Evolutionary conservation across 1,140 invertebrate genomes (phyloP).

Genomic region (Drosophila carrolli): DNA sequence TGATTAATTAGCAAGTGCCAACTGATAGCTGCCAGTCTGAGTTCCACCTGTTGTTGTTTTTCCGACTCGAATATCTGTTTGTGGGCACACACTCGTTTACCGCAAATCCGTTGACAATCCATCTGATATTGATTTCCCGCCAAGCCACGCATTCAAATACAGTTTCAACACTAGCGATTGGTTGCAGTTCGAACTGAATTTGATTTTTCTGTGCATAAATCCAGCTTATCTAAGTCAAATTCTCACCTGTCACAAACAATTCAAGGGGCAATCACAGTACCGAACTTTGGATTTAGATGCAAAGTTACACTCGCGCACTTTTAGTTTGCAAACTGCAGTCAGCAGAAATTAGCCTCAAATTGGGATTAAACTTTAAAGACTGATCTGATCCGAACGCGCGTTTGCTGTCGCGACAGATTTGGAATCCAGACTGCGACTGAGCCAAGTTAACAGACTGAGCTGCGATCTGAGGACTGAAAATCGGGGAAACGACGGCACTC

Average conservation of each 20-base stretch:
- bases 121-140: constrained; percentile 43
- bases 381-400: constrained; percentile 69
- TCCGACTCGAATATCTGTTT: constrained; percentile 9
- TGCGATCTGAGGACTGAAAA: constrained; percentile 42
- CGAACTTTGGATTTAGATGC: constrained; percentile 5
- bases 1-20: constrained; percentile 27
- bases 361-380: constrained; percentile 6
- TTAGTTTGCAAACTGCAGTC: constrained; percentile 27
- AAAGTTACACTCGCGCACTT: constrained; percentile 19
- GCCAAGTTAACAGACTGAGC: constrained; percentile 23
- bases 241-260: constrained; percentile 29
- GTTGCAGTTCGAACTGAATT: constrained; percentile 24
- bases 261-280: constrained; percentile 16
- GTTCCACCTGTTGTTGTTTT: constrained; percentile 27
- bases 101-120: constrained; percentile 28
- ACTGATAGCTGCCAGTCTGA: constrained; percentile 23
- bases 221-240: constrained; percentile 9
- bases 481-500: constrained; percentile 15
- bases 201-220: constrained; percentile 1
- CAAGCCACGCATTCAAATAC: constrained; percentile 48
- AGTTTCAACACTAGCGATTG: constrained; percentile 37
- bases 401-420: constrained; percentile 77
- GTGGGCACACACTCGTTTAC: constrained; percentile 25
- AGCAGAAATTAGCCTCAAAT: constrained; percentile 59
- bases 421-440: constrained; percentile 55